A percentile compares a stretch with the other conserved stretches of the same genome.
Conservation (phyloP, 1,140 invertebrate species). For the Lordiphosa clarofinis region DNA sequence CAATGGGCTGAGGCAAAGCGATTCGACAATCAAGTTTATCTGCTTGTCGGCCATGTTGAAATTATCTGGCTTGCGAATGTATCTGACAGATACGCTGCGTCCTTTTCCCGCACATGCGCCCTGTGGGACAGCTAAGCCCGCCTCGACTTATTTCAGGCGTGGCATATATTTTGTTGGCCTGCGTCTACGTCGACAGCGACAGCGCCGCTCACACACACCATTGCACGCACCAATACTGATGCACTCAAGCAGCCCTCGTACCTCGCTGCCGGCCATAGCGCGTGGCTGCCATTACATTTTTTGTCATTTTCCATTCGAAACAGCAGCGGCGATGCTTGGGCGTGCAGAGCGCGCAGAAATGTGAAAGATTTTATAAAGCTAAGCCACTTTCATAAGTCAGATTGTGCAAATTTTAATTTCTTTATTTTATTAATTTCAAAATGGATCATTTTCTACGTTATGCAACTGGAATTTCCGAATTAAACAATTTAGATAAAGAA, state of each 20-base stretch:
- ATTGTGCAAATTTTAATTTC: too few species aligned
- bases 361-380: too few species aligned
- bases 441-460: too few species aligned
- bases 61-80: slow-evolving; percentile 51
- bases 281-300: slow-evolving; percentile 58
- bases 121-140: slow-evolving; percentile 6
- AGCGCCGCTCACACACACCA: slow-evolving; percentile 51
- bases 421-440: too few species aligned
- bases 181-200: slow-evolving; percentile 29
- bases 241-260: slow-evolving; percentile 11
- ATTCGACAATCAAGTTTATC: slow-evolving; percentile 33
- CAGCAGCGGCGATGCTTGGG: too few species aligned
- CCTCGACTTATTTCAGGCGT: slow-evolving; percentile 40
- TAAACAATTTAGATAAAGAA: too few species aligned
- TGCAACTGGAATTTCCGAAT: too few species aligned
- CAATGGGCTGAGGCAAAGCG: slow-evolving; percentile 12
- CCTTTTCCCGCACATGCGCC: slow-evolving; percentile 70
- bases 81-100: slow-evolving; percentile 48
- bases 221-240: slow-evolving; percentile 44
- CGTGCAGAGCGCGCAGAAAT: too few species aligned
- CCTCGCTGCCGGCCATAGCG: slow-evolving; percentile 22
- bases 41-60: slow-evolving; percentile 61
- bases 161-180: slow-evolving; percentile 38
- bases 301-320: slow-evolving; percentile 27
- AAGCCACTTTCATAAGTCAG: too few species aligned